Conservation (phyloP, 2,797 vertebrate genomes). For the Pagetopsis macropterus region DNA sequence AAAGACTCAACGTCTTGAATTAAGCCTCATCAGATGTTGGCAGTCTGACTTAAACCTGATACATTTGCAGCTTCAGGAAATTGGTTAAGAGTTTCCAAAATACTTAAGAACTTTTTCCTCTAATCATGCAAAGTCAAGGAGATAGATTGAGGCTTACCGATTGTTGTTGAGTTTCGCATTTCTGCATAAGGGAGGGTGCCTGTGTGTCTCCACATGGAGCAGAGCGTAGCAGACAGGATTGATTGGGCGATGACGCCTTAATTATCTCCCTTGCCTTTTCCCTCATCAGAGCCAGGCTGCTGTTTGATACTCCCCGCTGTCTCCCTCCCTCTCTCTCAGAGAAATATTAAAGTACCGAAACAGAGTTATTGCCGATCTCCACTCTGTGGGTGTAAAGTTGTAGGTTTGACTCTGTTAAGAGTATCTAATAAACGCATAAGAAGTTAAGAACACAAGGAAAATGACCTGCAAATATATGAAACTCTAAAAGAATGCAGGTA, state of each 20-base stretch:
- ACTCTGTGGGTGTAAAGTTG: neutral
- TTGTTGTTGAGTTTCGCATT: constrained; percentile 4
- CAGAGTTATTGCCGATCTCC: constrained; percentile 14
- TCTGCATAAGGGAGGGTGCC: neutral
- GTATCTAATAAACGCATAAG: neutral
- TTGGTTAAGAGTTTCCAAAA: neutral
- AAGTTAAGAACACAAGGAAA: neutral
- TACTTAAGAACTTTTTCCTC: neutral
- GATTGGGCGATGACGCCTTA: constrained; percentile 46
- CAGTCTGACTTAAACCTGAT: constrained; percentile 11
- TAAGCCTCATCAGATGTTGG: constrained; percentile 25
- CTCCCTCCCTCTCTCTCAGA: constrained; percentile 20
- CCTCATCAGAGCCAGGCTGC: constrained; percentile 35
- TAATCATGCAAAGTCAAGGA: constrained; percentile 3
- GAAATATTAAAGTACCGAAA: constrained; percentile 16
- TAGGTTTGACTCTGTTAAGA: neutral
- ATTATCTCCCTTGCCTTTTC: constrained; percentile 43
- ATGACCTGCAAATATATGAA: neutral
- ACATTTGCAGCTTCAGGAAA: neutral
- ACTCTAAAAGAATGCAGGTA: neutral
- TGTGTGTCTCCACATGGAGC: constrained; percentile 5
- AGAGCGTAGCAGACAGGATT: constrained; percentile 26
- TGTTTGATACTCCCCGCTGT: constrained; percentile 13
- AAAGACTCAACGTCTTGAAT: constrained; percentile 11
- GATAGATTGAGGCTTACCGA: constrained; percentile 9